phyloP scores from a whole-genome alignment of 2,888 invertebrate species.

The Pteria penguin region DNA sequence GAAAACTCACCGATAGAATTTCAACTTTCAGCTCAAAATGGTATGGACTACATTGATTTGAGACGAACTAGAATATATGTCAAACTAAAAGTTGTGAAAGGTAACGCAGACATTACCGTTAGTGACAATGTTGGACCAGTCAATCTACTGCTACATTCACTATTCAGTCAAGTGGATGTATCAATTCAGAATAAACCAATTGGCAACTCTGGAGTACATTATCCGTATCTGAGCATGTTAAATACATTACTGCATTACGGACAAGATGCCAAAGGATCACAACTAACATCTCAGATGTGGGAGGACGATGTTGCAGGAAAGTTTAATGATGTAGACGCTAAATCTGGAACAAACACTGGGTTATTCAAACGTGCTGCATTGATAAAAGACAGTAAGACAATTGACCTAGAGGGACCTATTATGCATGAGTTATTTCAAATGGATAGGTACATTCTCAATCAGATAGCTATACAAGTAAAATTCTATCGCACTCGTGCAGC shows the following conservation, averaged over 20 bases:
- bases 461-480: conserved; percentile 33
- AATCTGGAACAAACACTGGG: conserved; percentile 26
- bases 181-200: conserved; percentile 17
- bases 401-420: conserved; percentile 44
- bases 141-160: conserved; percentile 13
- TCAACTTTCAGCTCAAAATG: conserved; percentile 37
- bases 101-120: conserved; percentile 9
- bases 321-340: conserved; percentile 11
- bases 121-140: conserved; percentile 21
- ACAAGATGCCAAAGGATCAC: conserved; percentile 6
- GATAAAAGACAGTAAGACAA: conserved; percentile 20
- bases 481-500: conserved; percentile 17
- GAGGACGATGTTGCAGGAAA: conserved; percentile 4
- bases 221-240: conserved; percentile 8
- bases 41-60: conserved; percentile 42
- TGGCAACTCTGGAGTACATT: neutral
- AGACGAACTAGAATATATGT: conserved; percentile 32
- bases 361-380: conserved; percentile 24
- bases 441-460: conserved; percentile 29
- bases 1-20: conserved; percentile 39
- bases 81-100: conserved; percentile 33
- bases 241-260: conserved; percentile 5
- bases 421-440: conserved; percentile 20
- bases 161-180: conserved; percentile 27
- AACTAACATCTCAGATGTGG: conserved; percentile 16